Percentiles rank a stretch among this genome's conserved stretches.
Evolutionary conservation across 2,888 invertebrate species (phyloP).

Genomic region (Leptopilina syphax): DNA sequence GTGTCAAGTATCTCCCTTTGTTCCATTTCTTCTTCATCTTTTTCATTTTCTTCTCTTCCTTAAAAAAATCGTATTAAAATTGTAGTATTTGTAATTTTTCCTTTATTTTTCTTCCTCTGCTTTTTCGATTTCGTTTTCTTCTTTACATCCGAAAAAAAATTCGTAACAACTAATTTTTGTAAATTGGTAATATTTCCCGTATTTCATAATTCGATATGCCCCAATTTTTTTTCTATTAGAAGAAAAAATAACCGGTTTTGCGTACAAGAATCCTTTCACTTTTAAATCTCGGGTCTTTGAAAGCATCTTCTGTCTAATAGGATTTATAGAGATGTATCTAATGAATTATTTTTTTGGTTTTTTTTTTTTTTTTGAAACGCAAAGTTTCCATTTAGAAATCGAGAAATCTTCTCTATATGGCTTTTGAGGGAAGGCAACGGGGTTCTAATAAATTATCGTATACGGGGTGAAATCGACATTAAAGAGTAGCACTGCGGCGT

Average conservation of each 20-base stretch:
- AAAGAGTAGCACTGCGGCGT: neutral
- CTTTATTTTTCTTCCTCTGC: neutral
- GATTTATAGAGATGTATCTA: neutral
- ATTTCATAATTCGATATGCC: neutral
- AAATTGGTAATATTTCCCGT: neutral
- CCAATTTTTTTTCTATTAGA: neutral
- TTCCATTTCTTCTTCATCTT: neutral
- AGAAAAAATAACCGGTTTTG: neutral
- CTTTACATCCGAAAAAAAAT: no score
- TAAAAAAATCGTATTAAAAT: no score
- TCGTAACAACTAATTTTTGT: no score
- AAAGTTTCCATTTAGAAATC: constrained; percentile 29
- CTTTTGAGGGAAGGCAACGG: neutral
- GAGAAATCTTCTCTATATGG: constrained; percentile 17
- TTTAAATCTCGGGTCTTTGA: neutral
- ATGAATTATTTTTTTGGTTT: neutral
- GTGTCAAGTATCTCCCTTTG: neutral
- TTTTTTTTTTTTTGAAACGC: neutral
- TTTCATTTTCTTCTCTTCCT: no score
- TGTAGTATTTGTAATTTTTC: neutral
- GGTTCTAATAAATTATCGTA: constrained; percentile 22
- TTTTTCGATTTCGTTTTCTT: no score
- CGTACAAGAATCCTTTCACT: neutral
- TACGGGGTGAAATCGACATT: constrained; percentile 27
- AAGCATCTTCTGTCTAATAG: neutral